Evolutionary conservation across 2,888 invertebrate genomes (phyloP), one percentile per base, ranked within the genome.

Genomic region (Deroplatys truncata): DNA sequence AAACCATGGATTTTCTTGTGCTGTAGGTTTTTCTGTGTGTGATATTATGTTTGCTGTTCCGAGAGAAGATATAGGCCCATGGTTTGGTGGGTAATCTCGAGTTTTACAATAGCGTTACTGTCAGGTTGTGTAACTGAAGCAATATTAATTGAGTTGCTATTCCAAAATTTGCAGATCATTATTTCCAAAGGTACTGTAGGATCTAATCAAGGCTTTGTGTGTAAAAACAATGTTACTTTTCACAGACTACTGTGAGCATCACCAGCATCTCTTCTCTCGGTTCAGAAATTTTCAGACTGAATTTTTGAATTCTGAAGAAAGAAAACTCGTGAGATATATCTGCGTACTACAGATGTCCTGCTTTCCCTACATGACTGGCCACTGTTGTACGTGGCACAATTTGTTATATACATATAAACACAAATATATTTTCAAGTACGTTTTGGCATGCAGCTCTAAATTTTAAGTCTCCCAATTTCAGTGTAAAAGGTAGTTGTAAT

Each of bases 11-110:
- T 90, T 83, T 88, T 90, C 85, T 90, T 89, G 84, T 90, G 85
- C 86, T 89, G 88, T 88, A 90, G 88, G 83, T 85, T 87, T 90
- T 87, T 88, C 82, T 89, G 84, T 88, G 56, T 90, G 89, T 90
- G 90, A 90, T 89, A 89, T 88, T 90, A 85, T 29, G 28, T 28
- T 86, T 85, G 82, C 83, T 84, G 84, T 56, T 86, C 85, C 82
- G 82, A 88, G 85, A 86, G 88, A 90, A 88, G 72, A 84, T 72
- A 72, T 0, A 4, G 3, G 56, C 20, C 56, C 20, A 72, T 72
- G 9, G 16, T 72, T 72, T 72, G 7, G 25, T 72, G 56, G 56
- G 20, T 72, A 25, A 72, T 72, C 20, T 72, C 4, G 56, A 16
- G 20, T 72, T 72, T 4, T 72, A 25, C 5, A 1, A 16, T 72